These are phyloP conservation scores for Spinus pinus DNA, from an alignment of 2,797 vertebrate species.

Conservation along the genomic window DNA sequence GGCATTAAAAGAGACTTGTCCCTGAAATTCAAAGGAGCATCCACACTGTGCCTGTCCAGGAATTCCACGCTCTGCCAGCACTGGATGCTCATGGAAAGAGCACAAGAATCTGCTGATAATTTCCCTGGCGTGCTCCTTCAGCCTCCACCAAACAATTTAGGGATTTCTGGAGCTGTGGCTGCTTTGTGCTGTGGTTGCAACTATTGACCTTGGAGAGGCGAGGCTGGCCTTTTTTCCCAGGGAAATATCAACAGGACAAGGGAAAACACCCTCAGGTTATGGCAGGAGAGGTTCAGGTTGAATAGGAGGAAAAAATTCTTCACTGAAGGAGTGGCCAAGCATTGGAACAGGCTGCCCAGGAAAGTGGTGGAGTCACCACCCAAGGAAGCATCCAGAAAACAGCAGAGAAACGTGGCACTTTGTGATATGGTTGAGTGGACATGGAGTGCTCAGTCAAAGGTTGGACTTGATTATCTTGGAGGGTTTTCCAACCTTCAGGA, in stretches of 20 bases:
- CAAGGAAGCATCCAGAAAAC: not conserved
- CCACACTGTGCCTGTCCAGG: not conserved
- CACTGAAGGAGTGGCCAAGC: not conserved
- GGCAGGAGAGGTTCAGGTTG: not conserved
- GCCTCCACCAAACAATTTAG: not conserved
- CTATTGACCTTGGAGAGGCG: not conserved
- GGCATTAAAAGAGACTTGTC: not conserved
- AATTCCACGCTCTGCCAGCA: not conserved
- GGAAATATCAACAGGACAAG: not conserved
- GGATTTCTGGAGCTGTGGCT: not conserved
- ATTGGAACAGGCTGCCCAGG: not conserved
- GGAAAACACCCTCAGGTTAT: accelerated
- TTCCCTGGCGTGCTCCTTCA: not conserved
- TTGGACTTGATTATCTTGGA: not conserved
- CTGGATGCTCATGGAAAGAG: not conserved
- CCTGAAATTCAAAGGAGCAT: not conserved
- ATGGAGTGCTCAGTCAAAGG: not conserved
- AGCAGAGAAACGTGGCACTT: accelerated
- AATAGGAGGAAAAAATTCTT: not conserved
- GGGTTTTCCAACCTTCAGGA: not conserved
- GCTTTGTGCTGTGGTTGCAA: not conserved
- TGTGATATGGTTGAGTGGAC: not conserved
- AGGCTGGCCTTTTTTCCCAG: not conserved
- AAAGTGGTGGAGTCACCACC: not conserved
- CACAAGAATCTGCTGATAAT: not conserved